phyloP scores from a whole-genome alignment of 2,888 invertebrate genomes.

The Ormyrus pomaceus region DNA sequence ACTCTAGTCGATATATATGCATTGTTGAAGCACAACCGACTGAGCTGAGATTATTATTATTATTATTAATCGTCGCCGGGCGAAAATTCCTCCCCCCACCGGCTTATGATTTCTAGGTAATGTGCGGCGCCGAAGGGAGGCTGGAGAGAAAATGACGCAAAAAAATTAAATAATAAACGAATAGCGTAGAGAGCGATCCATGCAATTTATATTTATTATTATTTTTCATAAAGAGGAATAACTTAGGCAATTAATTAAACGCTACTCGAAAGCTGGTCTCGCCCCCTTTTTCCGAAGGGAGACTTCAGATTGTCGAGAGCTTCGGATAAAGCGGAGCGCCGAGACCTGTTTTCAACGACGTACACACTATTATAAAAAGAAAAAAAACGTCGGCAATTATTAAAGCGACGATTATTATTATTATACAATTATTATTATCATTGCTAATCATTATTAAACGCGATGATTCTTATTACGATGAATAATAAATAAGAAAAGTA shows the following conservation, averaged over 20 bases:
- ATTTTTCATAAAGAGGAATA: constrained; percentile 51
- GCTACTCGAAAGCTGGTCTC: constrained; percentile 38
- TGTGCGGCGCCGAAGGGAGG: too few relatives aligned
- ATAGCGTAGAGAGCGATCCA: constrained; percentile 61
- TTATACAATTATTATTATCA: constrained; percentile 57
- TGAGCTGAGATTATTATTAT: neutral
- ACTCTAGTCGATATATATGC: constrained; percentile 3
- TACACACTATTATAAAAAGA: constrained; percentile 39
- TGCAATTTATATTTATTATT: constrained; percentile 61
- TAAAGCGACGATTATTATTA: constrained; percentile 29
- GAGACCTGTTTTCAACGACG: constrained; percentile 38
- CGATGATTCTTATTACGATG: constrained; percentile 46
- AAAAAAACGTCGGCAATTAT: constrained; percentile 29
- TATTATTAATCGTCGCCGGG: neutral
- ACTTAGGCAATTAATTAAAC: constrained; percentile 40
- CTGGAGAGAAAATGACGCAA: neutral
- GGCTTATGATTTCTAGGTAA: neutral
- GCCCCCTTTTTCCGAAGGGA: constrained; percentile 1
- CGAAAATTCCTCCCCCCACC: constrained; percentile 3
- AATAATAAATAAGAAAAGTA: constrained; percentile 44
- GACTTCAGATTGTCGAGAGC: constrained; percentile 5
- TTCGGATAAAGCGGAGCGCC: neutral
- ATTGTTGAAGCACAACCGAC: neutral
- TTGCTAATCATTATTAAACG: constrained; percentile 57
- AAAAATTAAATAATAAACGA: constrained; percentile 35